Evolutionary conservation across 2,888 invertebrate species (phyloP), one percentile per base, ranked within the genome.

Genomic region (Linyphia triangularis): DNA sequence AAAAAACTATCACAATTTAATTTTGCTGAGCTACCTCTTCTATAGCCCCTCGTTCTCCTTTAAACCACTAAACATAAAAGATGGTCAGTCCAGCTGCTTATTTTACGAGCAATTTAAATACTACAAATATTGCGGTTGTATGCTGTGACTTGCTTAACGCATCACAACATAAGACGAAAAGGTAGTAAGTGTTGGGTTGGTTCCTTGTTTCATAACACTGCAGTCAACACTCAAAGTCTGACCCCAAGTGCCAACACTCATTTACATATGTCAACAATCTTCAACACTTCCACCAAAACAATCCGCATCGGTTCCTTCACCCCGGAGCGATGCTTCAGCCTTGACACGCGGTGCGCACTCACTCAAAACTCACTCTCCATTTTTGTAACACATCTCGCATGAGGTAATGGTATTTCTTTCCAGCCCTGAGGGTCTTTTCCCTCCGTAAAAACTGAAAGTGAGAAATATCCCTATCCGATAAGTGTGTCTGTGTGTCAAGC

Each of bases 401-500:
- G 75, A 75, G 19, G 75, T 37, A 75, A 75, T 61, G 28, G 59
- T 26, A 28, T 5, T 10, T 13, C n/a, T 40, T 13, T 16, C 19
- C 13, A 19, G 24, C 81, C 73, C 65, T 72, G 24, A 43, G 83
- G 83, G 30, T 19, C 22, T 33, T 13, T 33, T 40, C 19, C 26
- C n/a, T n/a, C n/a, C 43, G 57, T 26, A n/a, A 28, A 73, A 73
- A 57, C 28, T 24, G 65, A 67, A 51, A 78, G 78, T 65, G 43
- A 70, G 70, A 33, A 40, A 26, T 37, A 28, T 33, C 26, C 40
- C 30, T 65, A 26, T 28, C 28, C 16, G 73, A 73, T 51, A 84
- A 84, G 72, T 84, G 73, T 84, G 83, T 84, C 83, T 84, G 67
- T 84, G 28, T 84, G 84, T 84, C 84, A 84, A 84, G 77, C 77